Base-by-base conservation (phyloP, 2,113 vertebrate species). In the Catharus minimus region DNA sequence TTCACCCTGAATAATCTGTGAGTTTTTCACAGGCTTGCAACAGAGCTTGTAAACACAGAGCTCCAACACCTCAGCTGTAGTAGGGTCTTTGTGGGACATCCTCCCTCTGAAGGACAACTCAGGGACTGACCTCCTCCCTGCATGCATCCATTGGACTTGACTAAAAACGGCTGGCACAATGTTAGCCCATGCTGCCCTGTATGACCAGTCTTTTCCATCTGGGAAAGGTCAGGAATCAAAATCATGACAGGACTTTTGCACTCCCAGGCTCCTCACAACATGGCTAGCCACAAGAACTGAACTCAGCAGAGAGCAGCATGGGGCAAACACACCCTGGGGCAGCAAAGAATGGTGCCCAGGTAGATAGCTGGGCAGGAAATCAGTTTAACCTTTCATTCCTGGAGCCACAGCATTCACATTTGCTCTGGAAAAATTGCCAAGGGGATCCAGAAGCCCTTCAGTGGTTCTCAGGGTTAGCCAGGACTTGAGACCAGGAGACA, bases 271-370 rank as follows among this genome's bases (percentile, higher is more conserved):
- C 13, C 50, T 84, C 43, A 39, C 30, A 26, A 72, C 7, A 8
- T 2, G 11, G 9, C 16, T 50, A 56, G 38, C 15, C 9, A 36
- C 33, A 15, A 15, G 38, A 73, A 50, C 66, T 27, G n/a, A 71
- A 32, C 13, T 3, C 30, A 68, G 39, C 1, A 1, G 44, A 49
- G 49, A 72, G 50, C 0, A 3, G 58, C 1, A 1, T 0, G 0
- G 13, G 36, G 36, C 30, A 82, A 67, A 64, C 0, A 2, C 26
- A 28, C 3, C 9, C 10, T 1, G 0, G 13, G 58, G 14, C 21
- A 61, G 44, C 1, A 3, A 30, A 60, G 24, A 23, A 16, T 9
- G 7, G 44, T 49, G 27, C 24, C 16, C 72, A 71, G 26, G 21
- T 60, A 15, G 66, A 49, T 1, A 2, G 18, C 24, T 4, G 7